Evolutionary conservation across 2,113 vertebrate species (phyloP).

Genomic region (Gadus chalcogrammus): DNA sequence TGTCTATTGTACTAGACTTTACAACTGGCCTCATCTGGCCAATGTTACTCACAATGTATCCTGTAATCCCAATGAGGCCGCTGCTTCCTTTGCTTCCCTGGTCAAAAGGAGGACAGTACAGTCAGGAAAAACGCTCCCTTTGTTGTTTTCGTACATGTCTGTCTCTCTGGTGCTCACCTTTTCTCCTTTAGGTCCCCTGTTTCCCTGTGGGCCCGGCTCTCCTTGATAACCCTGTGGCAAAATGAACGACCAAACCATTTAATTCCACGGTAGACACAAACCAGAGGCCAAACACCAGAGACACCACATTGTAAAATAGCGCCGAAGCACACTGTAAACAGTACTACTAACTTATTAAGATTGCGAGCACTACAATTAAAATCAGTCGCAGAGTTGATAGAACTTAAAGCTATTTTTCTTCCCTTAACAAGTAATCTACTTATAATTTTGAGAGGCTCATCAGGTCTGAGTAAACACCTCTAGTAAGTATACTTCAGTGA

Average conservation of each 20-base stretch:
- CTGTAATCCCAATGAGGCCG: constrained; percentile 58
- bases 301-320: neutral
- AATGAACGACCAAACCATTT: neutral
- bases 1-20: too few species aligned
- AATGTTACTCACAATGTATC: constrained; percentile 63
- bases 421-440: too few species aligned
- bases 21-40: neutral
- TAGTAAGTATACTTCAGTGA: too few species aligned
- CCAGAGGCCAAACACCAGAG: too few species aligned
- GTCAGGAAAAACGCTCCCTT: neutral
- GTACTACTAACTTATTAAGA: too few species aligned
- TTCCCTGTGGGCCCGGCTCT: constrained; percentile 65
- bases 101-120: constrained; percentile 3
- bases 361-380: too few species aligned
- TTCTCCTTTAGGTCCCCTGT: constrained; percentile 60
- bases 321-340: too few species aligned
- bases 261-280: neutral
- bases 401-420: too few species aligned
- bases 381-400: too few species aligned
- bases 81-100: constrained; percentile 68
- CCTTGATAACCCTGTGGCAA: constrained; percentile 69
- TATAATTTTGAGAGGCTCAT: too few species aligned
- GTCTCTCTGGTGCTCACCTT: constrained; percentile 51
- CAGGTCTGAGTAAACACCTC: too few species aligned
- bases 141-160: neutral